These are phyloP conservation scores for Sitta carolinensis DNA, from an alignment of 2,797 vertebrate genomes.

Conservation along the genomic window DNA sequence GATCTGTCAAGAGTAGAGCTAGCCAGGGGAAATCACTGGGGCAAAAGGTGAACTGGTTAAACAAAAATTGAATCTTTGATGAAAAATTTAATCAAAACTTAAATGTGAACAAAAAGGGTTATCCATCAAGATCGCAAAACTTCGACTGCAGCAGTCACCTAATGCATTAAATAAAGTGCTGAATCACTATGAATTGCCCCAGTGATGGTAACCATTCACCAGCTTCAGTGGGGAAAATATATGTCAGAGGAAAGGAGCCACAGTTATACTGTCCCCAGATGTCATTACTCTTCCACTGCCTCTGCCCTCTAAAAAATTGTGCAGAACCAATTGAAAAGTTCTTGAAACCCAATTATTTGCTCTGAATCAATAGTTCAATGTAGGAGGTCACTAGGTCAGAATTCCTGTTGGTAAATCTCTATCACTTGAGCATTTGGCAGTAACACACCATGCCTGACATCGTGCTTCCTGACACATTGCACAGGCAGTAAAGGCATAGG, in stretches of 20 bases:
- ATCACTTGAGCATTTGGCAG: not conserved
- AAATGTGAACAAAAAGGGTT: slow-evolving; percentile 5
- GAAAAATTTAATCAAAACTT: slow-evolving; percentile 48
- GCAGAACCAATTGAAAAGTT: not conserved
- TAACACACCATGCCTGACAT: not conserved
- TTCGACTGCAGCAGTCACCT: not conserved
- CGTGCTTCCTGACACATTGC: not conserved
- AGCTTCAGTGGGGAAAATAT: not conserved
- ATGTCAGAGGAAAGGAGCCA: not conserved
- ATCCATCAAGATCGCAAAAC: not conserved
- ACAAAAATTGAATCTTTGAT: slow-evolving; percentile 38
- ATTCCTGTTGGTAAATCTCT: slow-evolving; percentile 1
- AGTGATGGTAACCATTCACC: not conserved
- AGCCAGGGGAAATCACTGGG: not conserved
- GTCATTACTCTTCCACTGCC: not conserved
- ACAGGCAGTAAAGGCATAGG: not conserved
- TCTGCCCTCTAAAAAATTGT: not conserved
- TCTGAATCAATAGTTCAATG: slow-evolving; percentile 26
- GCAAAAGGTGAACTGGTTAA: slow-evolving; percentile 5
- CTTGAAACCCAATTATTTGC: slow-evolving; percentile 16
- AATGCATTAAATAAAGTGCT: slow-evolving; percentile 16
- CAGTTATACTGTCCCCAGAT: not conserved
- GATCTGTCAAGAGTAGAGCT: not conserved
- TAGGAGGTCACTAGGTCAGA: not conserved
- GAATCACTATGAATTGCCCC: not conserved